phyloP scores from a whole-genome alignment of 2,888 invertebrate genomes.

The Embidobia sp. region DNA sequence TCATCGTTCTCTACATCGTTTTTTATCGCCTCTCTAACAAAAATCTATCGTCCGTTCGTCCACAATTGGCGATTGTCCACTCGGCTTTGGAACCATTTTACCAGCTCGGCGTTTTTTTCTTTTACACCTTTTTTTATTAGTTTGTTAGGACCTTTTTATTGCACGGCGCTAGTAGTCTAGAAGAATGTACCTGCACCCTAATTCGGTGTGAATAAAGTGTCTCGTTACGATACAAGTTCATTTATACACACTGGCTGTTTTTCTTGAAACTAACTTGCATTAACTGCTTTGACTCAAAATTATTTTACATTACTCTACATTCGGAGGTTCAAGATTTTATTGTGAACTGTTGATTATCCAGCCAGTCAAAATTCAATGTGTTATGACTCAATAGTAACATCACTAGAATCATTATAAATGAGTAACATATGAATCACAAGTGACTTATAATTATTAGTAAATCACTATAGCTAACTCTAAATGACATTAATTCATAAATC shows the following conservation, averaged over 20 bases:
- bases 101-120: conserved; percentile 20
- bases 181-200: conserved; percentile 47
- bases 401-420: too few relatives aligned
- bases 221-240: conserved; percentile 1
- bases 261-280: conserved; percentile 13
- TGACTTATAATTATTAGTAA: too few relatives aligned
- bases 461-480: too few relatives aligned
- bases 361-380: too few relatives aligned
- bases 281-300: too few relatives aligned
- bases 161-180: conserved; percentile 59
- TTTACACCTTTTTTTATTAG: conserved; percentile 26
- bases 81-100: conserved; percentile 55
- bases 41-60: conserved; percentile 53
- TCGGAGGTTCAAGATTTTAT: too few relatives aligned
- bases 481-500: too few relatives aligned
- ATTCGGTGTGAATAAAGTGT: conserved; percentile 25
- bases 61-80: conserved; percentile 52
- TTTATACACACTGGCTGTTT: conserved; percentile 3
- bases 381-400: too few relatives aligned
- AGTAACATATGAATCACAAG: too few relatives aligned
- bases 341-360: too few relatives aligned
- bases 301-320: too few relatives aligned
- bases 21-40: conserved; percentile 56
- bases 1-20: conserved; percentile 60
- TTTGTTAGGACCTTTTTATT: conserved; percentile 37